These are phyloP conservation scores for Plagodis dolabraria DNA, from an alignment of 2,888 invertebrate genomes.

Conservation along the genomic window DNA sequence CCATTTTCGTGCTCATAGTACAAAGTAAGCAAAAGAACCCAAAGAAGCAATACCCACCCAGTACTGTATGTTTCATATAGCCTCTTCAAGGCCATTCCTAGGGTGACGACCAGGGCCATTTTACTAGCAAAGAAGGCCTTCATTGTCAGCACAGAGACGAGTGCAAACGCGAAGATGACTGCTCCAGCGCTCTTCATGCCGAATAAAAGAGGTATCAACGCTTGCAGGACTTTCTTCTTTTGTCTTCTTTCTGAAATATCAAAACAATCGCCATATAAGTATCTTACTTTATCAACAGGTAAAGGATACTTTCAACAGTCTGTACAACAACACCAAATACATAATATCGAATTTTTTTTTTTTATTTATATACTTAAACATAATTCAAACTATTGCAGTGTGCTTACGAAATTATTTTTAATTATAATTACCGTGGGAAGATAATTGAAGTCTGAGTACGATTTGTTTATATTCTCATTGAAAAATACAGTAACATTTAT, in stretches of 20 bases:
- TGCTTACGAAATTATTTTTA: too few relatives aligned
- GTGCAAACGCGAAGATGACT: constrained; percentile 85
- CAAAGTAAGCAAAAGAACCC: constrained; percentile 9
- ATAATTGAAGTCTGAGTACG: too few relatives aligned
- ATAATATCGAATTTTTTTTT: too few relatives aligned
- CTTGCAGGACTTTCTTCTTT: constrained; percentile 86
- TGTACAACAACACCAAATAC: too few relatives aligned
- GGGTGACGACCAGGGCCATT: constrained; percentile 87
- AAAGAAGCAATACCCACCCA: constrained; percentile 62
- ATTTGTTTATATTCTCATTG: too few relatives aligned
- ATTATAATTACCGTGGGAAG: too few relatives aligned
- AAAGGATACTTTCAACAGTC: too few relatives aligned
- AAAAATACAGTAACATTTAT: too few relatives aligned
- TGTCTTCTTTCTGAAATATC: constrained; percentile 64
- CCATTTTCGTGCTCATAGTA: constrained; percentile 23
- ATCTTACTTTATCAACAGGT: too few relatives aligned
- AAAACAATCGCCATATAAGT: not conserved
- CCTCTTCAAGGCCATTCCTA: constrained; percentile 85
- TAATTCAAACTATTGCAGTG: too few relatives aligned
- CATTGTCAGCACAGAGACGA: constrained; percentile 86
- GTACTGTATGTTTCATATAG: constrained; percentile 84
- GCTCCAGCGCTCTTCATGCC: constrained; percentile 89
- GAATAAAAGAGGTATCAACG: constrained; percentile 87
- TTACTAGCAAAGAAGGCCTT: constrained; percentile 90
- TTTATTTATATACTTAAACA: too few relatives aligned